Evolutionary conservation across 2,888 invertebrate genomes (phyloP), one percentile per base, ranked within the genome.

Genomic region (Deroplatys truncata): DNA sequence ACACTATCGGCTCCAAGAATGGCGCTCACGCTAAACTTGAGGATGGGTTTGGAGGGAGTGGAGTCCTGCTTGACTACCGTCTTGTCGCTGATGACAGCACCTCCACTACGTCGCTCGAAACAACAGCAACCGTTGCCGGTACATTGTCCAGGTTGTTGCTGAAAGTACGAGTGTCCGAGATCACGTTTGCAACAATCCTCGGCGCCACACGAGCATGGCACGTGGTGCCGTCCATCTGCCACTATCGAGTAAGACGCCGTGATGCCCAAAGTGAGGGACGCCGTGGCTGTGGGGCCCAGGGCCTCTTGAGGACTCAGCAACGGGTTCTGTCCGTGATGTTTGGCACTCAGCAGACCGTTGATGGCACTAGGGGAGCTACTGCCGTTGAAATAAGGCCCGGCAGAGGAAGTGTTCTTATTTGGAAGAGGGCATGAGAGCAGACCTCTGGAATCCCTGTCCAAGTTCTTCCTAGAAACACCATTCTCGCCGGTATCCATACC

Each of bases 11-110:
- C 94, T 1, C 98, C 98, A 92, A 98, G 94, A 92, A 98, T 98
- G 85, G 98, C 98, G 94, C 97, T 98, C 91, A 98, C 98, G 95
- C 98, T 98, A 94, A 98, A 98, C 94, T 98, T 98, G 92, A 98
- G 95, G 92, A 97, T 95, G 29, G 98, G 98, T 92, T 97, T 97
- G 90, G 93, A 89, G 28, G 86, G 82, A 35, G 85, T 15, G 20
- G 86, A 72, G 56, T 90, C 90, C 72, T 88, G 88, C 35, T 89
- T 88, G 25, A 31, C 72, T 25, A 10, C 84, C 35, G 88, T 82
- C 86, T 88, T 90, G 89, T 84, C 49, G 56, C 56, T 25, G 56
- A 72, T 72, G 1, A 84, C 35, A 20, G 84, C 49, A 28, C 16
- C 43, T 72, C 89, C 90, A 82, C 31, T 93, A 91, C 93, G 93